Conservation (phyloP, 2,113 vertebrate species). For the Phasianus colchicus region DNA sequence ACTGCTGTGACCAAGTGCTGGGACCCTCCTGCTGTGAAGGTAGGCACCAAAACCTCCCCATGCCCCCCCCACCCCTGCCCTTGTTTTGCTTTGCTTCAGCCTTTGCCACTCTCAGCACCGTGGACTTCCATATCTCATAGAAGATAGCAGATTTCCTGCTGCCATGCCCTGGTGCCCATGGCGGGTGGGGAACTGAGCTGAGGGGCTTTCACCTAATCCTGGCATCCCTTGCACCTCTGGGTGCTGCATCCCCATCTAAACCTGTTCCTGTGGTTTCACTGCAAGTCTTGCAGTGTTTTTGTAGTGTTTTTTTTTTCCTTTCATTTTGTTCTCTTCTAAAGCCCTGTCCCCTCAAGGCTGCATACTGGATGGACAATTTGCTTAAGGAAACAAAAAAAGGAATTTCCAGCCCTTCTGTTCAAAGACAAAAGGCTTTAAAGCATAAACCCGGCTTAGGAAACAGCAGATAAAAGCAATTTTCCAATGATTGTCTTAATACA, state of each 20-base stretch:
- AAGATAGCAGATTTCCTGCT: neutral
- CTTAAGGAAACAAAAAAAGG: constrained; percentile 54
- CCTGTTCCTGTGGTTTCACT: neutral
- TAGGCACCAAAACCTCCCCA: neutral
- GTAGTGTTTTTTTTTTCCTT: too few relatives aligned
- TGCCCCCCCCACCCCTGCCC: neutral
- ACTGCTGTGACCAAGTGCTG: rapidly evolving
- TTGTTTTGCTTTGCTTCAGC: neutral
- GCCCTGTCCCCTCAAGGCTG: neutral
- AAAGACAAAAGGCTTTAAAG: constrained; percentile 52
- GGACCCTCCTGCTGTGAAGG: rapidly evolving
- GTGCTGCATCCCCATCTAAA: neutral
- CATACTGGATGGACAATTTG: constrained; percentile 35
- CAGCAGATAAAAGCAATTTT: constrained; percentile 46
- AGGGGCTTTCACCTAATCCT: neutral
- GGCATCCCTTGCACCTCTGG: neutral
- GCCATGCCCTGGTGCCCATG: rapidly evolving
- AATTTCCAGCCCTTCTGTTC: constrained; percentile 26
- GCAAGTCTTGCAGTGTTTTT: neutral
- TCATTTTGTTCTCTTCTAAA: constrained; percentile 1
- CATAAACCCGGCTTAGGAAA: constrained; percentile 29
- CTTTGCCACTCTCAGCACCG: rapidly evolving
- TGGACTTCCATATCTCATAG: rapidly evolving
- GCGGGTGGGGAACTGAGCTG: rapidly evolving
- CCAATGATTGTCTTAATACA: constrained; percentile 29